Base-by-base conservation (phyloP, 2,797 vertebrate genomes). In the Hylomyscus alleni region DNA sequence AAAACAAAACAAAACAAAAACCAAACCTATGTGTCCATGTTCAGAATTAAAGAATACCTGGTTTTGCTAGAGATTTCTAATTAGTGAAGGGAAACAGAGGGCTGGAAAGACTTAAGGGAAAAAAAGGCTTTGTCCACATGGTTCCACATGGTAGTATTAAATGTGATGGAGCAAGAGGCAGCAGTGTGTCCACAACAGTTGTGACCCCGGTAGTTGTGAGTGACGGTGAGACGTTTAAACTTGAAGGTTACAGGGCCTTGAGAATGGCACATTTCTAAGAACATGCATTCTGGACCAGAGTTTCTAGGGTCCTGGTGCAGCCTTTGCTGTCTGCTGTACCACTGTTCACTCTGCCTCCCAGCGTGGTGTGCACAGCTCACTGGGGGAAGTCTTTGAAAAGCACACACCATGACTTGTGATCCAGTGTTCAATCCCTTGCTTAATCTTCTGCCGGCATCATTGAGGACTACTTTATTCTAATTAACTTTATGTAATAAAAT, bases 401-500 rank as follows among this genome's bases (percentile, higher is more conserved):
- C 67, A 40, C 37, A 54, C 17, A 47, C 15, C 5, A 0, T 54
- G 69, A 17, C 8, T 90, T 89, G 60, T 86, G 90, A 50, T 44
- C 52, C 44, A 13, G 50, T 56, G 50, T 40, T 87, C 29, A 34
- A 1, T 44, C 60, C 50, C 65, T 50, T 37, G 9, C 86, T 92
- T 56, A 80, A 52, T 72, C 73, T 47, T 91, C 77, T 93, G 56
- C 65, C 65, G 13, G 44, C 37, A 14, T 81, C 50, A 56, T 89
- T 40, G 73, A 83, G 19, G 34, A 77, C 37, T 50, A 34, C 40
- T 13, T 69, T 6, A 11, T 44, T 92, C 29, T 90, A 58, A 26
- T 78, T 88, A 88, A 89, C 75, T 95, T 69, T 89, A 2, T 73
- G 47, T 69, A 83, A 56, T 96, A 88, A 93, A 80, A 47, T 88